These are phyloP conservation scores for Apeira syringaria DNA, from an alignment of 2,888 invertebrate genomes.

Conservation along the genomic window DNA sequence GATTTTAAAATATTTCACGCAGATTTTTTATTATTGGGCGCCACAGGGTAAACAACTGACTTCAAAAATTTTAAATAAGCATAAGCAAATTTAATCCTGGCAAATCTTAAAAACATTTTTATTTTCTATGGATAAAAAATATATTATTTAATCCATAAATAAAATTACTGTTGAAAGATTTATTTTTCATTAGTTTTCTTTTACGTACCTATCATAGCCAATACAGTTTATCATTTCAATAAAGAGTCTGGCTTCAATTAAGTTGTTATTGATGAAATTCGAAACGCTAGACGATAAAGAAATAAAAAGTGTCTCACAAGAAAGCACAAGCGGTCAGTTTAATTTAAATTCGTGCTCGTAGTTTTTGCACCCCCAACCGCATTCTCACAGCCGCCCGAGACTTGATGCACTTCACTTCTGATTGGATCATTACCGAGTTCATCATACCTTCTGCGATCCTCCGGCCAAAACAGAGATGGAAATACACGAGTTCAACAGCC, in stretches of 20 bases:
- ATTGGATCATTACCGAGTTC: conserved; percentile 84
- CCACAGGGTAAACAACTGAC: too few species aligned
- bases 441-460: conserved; percentile 81
- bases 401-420: conserved; percentile 83
- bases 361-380: conserved; percentile 83
- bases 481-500: conserved; percentile 33
- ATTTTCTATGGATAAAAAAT: too few species aligned
- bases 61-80: too few species aligned
- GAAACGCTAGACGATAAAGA: conserved; percentile 18
- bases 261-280: conserved; percentile 6
- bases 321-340: conserved; percentile 73
- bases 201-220: too few species aligned
- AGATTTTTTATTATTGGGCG: too few species aligned
- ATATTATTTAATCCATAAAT: too few species aligned
- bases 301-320: conserved; percentile 44
- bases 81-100: too few species aligned
- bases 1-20: too few species aligned
- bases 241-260: not conserved
- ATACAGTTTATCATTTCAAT: too few species aligned
- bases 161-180: too few species aligned
- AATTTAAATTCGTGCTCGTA: conserved; percentile 78
- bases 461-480: conserved; percentile 64
- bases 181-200: too few species aligned
- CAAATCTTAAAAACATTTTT: too few species aligned
- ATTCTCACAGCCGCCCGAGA: conserved; percentile 80